phyloP scores from a whole-genome alignment of 2,113 vertebrate species.

The Atherinomorus stipes region DNA sequence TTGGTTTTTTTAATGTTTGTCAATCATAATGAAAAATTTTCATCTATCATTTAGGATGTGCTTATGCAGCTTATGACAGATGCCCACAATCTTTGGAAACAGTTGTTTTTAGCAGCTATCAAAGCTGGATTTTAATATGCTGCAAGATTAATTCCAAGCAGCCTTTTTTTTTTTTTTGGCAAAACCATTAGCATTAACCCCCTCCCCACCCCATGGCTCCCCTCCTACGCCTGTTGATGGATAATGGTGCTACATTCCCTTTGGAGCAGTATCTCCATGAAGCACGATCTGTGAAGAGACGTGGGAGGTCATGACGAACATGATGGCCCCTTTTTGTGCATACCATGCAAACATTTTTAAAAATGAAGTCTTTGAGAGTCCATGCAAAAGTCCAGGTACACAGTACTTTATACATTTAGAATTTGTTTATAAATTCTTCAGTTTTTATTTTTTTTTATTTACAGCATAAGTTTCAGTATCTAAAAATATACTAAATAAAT shows the following conservation, averaged over 20 bases:
- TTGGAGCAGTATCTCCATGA: constrained; percentile 63
- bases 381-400: constrained; percentile 3
- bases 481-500: not conserved
- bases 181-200: constrained; percentile 68
- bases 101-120: constrained; percentile 57
- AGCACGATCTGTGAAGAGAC: constrained; percentile 67
- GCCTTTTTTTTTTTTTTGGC: constrained; percentile 70
- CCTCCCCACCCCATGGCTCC: constrained; percentile 51
- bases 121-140: constrained; percentile 65
- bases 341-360: constrained; percentile 28
- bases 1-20: not conserved
- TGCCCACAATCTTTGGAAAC: constrained; percentile 32
- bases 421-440: not conserved
- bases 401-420: not conserved
- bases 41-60: constrained; percentile 4
- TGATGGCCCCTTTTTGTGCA: constrained; percentile 36
- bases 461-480: constrained; percentile 1
- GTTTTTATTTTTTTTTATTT: not conserved
- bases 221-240: constrained; percentile 73
- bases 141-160: constrained; percentile 72
- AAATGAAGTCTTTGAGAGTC: constrained; percentile 18
- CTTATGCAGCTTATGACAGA: constrained; percentile 22
- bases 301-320: constrained; percentile 76
- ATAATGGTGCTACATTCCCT: constrained; percentile 70
- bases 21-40: not conserved